Base-by-base conservation (phyloP, 2,797 vertebrate species). In the Crax fasciolata region DNA sequence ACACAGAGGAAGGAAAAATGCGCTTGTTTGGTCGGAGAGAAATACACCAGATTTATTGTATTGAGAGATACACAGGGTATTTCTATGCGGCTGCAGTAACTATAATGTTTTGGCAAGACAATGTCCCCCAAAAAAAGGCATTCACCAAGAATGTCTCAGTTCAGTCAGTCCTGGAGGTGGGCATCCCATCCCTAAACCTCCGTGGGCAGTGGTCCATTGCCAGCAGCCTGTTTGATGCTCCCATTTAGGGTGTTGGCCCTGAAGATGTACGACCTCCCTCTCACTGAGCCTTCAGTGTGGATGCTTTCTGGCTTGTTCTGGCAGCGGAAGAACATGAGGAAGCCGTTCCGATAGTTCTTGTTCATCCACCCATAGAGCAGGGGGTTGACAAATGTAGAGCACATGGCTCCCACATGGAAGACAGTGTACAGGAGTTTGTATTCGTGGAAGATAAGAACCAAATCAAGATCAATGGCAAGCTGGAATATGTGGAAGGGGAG, bases 311-410 rank as follows among this genome's bases (percentile, higher is more conserved):
- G 98, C 78, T 99, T 99, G 90, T 99, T 98, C 94, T 99, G 98
- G 51, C 99, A 99, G 51, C 98, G 98, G 95, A 99, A 99, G 76
- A 99, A 98, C 98, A 98, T 99, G 44, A 99, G 97, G 97, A 99
- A 99, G 55, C 99, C 99, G 0, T 99, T 99, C 94, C 99, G 98
- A 97, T 99, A 99, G 98, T 99, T 99, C 97, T 99, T 99, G 97
- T 99, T 99, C 99, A 99, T 99, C 99, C 99, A 99, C 44, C 99
- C 99, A 0, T 99, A 99, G 32, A 99, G 98, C 38, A 99, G 79
- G 12, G 99, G 99, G 95, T 99, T 99, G 89, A 98, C 97, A 87
- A 99, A 99, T 1, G 99, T 99, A 7, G 99, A 99, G 89, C 99
- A 99, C 99, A 99, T 99, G 39, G 99, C 99, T 73, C 99, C 97